Evolutionary conservation across 37 sponge, comb jelly and placozoan species (phyloP).

Genomic region (Oscarella lobularis): DNA sequence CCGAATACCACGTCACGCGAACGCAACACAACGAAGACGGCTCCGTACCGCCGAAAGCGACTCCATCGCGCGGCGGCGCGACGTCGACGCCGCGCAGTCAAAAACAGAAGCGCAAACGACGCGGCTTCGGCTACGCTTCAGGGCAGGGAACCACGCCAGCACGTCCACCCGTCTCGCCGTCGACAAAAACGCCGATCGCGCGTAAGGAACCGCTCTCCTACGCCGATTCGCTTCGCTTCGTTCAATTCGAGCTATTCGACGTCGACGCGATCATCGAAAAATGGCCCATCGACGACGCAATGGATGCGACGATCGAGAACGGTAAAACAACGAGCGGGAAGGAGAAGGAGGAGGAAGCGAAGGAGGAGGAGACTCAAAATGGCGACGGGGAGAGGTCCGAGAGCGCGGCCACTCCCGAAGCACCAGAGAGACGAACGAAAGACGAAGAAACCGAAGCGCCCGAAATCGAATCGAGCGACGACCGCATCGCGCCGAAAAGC

Average conservation of each 20-base stretch:
- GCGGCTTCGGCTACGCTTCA: not conserved
- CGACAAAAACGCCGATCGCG: not conserved
- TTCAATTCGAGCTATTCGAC: not conserved
- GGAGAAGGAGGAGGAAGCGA: slow-evolving; percentile 6
- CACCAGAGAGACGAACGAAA: no score
- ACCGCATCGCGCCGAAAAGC: no score
- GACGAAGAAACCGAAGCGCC: no score
- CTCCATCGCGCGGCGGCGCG: not conserved
- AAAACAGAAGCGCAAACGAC: not conserved
- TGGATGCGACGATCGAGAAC: not conserved
- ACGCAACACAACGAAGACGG: slow-evolving; percentile 14
- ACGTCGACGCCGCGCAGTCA: not conserved
- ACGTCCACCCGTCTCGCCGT: not conserved
- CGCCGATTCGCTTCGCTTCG: not conserved
- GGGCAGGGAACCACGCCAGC: not conserved
- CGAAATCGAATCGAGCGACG: no score
- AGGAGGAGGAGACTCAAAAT: not conserved
- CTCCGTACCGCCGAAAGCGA: not conserved
- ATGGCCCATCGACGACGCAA: not conserved
- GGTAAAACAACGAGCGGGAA: not conserved
- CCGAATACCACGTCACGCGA: slow-evolving; percentile 53
- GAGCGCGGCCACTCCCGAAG: no score
- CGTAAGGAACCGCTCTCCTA: not conserved
- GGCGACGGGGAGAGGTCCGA: no score
- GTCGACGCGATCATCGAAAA: not conserved